Evolutionary conservation across 2,113 vertebrate genomes (phyloP).

Genomic region (Leiothrix lutea): DNA sequence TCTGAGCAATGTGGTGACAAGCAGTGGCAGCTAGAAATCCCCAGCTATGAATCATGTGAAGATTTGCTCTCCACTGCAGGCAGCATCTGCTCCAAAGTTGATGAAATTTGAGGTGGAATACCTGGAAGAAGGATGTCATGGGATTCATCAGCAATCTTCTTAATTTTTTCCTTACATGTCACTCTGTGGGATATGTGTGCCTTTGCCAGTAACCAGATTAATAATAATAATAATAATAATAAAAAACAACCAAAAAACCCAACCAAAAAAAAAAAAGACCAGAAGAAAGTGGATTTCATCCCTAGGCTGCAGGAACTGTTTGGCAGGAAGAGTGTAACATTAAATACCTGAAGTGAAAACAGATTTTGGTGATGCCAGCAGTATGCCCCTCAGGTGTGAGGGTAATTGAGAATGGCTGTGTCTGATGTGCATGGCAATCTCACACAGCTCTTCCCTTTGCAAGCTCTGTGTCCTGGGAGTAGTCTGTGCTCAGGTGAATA

Average conservation of each 20-base stretch:
- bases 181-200: neutral
- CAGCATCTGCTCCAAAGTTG: neutral
- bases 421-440: rapidly evolving
- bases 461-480: neutral
- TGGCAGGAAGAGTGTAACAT: neutral
- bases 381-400: neutral
- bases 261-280: too few relatives aligned
- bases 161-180: neutral
- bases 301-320: neutral
- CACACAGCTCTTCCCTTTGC: neutral
- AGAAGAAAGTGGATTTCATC: neutral
- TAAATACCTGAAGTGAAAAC: neutral
- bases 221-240: too few relatives aligned
- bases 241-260: too few relatives aligned
- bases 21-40: neutral
- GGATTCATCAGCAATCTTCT: neutral
- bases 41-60: neutral
- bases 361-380: neutral
- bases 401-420: neutral
- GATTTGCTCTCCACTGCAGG: neutral
- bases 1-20: neutral
- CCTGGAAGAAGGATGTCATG: neutral
- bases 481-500: neutral
- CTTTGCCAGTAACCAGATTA: neutral
- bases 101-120: neutral